A percentile compares a stretch with the other conserved stretches of the same genome.
phyloP scores from a whole-genome alignment of 2,888 invertebrate genomes.

The Lasioglossum pauxillum region DNA sequence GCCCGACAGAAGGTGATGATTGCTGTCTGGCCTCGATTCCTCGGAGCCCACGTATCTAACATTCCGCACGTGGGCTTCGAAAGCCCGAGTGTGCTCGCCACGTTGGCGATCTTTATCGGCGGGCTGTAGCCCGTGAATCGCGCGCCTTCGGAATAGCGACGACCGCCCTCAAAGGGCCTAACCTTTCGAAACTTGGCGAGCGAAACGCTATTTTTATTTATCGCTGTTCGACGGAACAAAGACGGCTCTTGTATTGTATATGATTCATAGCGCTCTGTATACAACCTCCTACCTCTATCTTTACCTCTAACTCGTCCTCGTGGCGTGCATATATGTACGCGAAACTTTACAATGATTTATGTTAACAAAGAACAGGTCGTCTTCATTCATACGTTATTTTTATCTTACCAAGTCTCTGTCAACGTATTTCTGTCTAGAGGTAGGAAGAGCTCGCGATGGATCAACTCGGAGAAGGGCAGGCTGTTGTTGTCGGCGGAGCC shows the following conservation, averaged over 20 bases:
- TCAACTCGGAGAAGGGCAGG: slow-evolving; percentile 81
- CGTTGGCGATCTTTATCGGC: slow-evolving; percentile 57
- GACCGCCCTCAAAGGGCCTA: background rate
- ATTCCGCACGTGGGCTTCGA: slow-evolving; percentile 62
- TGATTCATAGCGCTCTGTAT: slow-evolving; percentile 22
- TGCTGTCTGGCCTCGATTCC: slow-evolving; percentile 51
- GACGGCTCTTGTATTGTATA: background rate
- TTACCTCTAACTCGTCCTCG: slow-evolving; percentile 1
- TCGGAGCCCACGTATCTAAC: slow-evolving; percentile 36
- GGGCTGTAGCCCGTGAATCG: slow-evolving; percentile 13
- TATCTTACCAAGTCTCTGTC: background rate
- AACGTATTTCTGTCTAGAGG: slow-evolving; percentile 26
- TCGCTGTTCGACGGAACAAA: background rate
- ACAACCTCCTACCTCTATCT: background rate
- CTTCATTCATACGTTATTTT: background rate
- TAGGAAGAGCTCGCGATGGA: slow-evolving; percentile 74
- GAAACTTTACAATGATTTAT: background rate
- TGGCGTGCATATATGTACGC: background rate
- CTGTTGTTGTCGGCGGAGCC: slow-evolving; percentile 82
- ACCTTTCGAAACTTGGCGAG: slow-evolving; percentile 14
- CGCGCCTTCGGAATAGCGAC: background rate
- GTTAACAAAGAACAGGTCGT: background rate
- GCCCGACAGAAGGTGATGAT: slow-evolving; percentile 59
- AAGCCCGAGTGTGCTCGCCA: slow-evolving; percentile 51
- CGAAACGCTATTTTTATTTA: slow-evolving; percentile 8